A percentile compares a stretch with the other conserved stretches of the same genome.
These are phyloP conservation scores for Hippocampus comes DNA, from an alignment of 2,113 vertebrate species.

Conservation along the genomic window DNA sequence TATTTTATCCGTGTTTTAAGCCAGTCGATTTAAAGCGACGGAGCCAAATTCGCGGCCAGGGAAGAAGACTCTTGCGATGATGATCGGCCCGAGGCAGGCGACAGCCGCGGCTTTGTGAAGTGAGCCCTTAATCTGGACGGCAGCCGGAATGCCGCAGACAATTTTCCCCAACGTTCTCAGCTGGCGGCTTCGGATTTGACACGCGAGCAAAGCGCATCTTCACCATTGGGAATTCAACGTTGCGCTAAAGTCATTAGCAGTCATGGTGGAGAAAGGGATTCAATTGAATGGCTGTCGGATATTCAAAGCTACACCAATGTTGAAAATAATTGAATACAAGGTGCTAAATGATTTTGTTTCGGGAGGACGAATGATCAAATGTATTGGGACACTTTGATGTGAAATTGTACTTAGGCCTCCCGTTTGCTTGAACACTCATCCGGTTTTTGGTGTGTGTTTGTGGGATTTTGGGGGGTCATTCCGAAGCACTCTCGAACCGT, in stretches of 20 bases:
- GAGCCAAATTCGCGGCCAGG: background rate
- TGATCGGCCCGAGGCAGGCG: background rate
- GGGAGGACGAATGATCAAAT: background rate
- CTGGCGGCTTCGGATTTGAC: conserved; percentile 22
- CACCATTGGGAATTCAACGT: background rate
- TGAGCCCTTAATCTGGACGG: conserved; percentile 37
- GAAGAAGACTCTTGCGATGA: background rate
- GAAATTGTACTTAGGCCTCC: background rate
- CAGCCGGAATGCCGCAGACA: conserved; percentile 42
- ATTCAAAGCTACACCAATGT: too few relatives aligned
- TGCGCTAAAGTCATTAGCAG: background rate
- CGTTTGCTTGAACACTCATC: background rate
- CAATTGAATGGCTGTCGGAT: background rate
- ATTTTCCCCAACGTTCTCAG: conserved; percentile 16
- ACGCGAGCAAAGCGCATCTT: conserved; percentile 7
- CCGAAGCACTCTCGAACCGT: background rate
- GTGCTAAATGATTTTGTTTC: background rate
- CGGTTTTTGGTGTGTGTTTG: background rate
- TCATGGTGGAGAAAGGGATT: background rate
- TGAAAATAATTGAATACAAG: background rate
- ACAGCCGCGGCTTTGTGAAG: background rate
- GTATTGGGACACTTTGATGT: background rate
- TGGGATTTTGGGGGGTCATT: background rate
- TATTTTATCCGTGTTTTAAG: conserved; percentile 7
- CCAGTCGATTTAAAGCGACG: conserved; percentile 8